Conservation (phyloP, 2,797 vertebrate genomes). For the Liparis tanakae region DNA sequence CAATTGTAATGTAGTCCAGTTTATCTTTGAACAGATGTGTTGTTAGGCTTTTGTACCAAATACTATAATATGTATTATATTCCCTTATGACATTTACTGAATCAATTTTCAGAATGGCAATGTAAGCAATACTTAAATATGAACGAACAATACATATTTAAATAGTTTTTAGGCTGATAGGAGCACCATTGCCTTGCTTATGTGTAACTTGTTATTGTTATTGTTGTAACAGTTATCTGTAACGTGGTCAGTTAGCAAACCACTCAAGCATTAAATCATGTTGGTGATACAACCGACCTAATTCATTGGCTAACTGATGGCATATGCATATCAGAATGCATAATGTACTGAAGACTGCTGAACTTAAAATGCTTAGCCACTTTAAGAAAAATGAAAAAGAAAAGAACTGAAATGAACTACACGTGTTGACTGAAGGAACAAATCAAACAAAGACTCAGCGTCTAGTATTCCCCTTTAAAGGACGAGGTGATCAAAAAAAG, state of each 20-base stretch:
- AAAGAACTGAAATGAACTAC: slow-evolving; percentile 66
- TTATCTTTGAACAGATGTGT: neutral
- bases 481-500: slow-evolving; percentile 95
- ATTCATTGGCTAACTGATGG: slow-evolving; percentile 57
- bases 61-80: slow-evolving; percentile 2
- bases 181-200: neutral
- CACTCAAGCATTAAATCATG: slow-evolving; percentile 78
- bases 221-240: slow-evolving; percentile 23
- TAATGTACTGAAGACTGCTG: slow-evolving; percentile 81
- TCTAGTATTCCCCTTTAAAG: slow-evolving; percentile 97
- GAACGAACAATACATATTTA: neutral
- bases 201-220: neutral
- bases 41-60: slow-evolving; percentile 1
- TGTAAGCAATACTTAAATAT: neutral
- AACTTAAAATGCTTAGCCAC: slow-evolving; percentile 80
- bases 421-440: slow-evolving; percentile 74
- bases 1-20: neutral
- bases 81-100: neutral
- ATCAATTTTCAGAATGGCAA: neutral
- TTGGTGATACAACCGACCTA: slow-evolving; percentile 64
- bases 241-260: slow-evolving; percentile 70
- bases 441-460: slow-evolving; percentile 82
- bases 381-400: slow-evolving; percentile 63
- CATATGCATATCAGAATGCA: slow-evolving; percentile 83
- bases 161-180: slow-evolving; percentile 10